Conservation (phyloP, 2,113 vertebrate species). For the Myiagra hebetior region DNA sequence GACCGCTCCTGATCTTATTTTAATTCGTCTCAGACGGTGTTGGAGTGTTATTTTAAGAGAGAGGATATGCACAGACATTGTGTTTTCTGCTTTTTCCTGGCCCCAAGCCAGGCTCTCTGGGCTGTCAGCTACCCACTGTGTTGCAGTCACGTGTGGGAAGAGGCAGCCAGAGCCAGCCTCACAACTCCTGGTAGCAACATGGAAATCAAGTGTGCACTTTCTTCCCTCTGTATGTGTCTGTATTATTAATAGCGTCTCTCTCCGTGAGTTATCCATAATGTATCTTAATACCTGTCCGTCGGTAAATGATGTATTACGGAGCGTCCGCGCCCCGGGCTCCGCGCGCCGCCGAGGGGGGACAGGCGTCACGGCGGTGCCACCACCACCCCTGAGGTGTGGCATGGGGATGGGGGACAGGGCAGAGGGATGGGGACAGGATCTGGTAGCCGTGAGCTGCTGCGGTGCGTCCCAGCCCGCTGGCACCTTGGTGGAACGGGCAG, state of each 20-base stretch:
- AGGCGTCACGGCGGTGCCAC: neutral
- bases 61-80: slow-evolving; percentile 76
- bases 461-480: neutral
- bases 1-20: slow-evolving; percentile 68
- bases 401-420: neutral
- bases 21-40: slow-evolving; percentile 76
- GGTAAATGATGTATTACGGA: slow-evolving; percentile 3
- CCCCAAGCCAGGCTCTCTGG: slow-evolving; percentile 72
- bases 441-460: rapidly evolving
- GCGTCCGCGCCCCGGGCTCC: neutral
- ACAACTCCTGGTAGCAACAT: slow-evolving; percentile 73
- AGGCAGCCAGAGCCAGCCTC: slow-evolving; percentile 68
- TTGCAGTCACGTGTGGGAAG: slow-evolving; percentile 73
- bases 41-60: slow-evolving; percentile 78
- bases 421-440: neutral
- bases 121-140: slow-evolving; percentile 75
- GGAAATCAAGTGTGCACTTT: slow-evolving; percentile 70
- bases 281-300: slow-evolving; percentile 66
- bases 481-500: rapidly evolving
- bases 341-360: neutral
- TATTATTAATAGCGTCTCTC: slow-evolving; percentile 72
- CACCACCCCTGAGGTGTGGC: neutral
- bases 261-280: slow-evolving; percentile 61
- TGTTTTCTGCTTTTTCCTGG: slow-evolving; percentile 80
- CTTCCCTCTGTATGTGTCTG: slow-evolving; percentile 70